Evolutionary conservation across 2,797 vertebrate genomes (phyloP).

Genomic region (Poecilia picta): DNA sequence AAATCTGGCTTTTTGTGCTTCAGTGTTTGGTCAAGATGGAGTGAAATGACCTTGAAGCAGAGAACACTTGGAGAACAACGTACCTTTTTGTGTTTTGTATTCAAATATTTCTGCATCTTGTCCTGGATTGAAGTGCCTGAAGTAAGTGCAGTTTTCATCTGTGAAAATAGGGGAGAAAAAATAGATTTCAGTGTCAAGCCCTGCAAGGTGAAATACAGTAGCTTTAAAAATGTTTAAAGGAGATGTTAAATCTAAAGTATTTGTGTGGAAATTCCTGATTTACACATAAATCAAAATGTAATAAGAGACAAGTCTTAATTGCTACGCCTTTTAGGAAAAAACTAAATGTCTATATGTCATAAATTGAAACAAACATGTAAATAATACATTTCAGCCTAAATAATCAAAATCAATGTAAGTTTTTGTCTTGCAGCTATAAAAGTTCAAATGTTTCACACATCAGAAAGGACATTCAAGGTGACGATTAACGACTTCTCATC

Average conservation of each 20-base stretch:
- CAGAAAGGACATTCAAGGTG: too few relatives aligned
- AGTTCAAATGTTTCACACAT: not conserved
- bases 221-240: not conserved
- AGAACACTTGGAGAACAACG: conserved; percentile 10
- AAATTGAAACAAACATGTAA: not conserved
- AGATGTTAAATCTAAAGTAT: not conserved
- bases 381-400: not conserved
- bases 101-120: conserved; percentile 91
- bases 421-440: not conserved
- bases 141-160: conserved; percentile 96
- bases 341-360: not conserved
- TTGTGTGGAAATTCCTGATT: not conserved
- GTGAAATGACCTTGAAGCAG: not conserved
- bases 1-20: not conserved
- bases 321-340: not conserved
- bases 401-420: not conserved
- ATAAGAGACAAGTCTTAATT: not conserved
- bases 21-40: not conserved
- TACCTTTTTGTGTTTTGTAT: conserved; percentile 97
- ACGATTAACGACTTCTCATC: too few relatives aligned
- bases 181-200: conserved; percentile 22
- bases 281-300: not conserved
- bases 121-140: conserved; percentile 95
- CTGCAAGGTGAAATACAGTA: not conserved
- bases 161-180: conserved; percentile 36